These are phyloP conservation scores for Mormyrus iriodes DNA, from an alignment of 2,113 vertebrate species.

Conservation along the genomic window DNA sequence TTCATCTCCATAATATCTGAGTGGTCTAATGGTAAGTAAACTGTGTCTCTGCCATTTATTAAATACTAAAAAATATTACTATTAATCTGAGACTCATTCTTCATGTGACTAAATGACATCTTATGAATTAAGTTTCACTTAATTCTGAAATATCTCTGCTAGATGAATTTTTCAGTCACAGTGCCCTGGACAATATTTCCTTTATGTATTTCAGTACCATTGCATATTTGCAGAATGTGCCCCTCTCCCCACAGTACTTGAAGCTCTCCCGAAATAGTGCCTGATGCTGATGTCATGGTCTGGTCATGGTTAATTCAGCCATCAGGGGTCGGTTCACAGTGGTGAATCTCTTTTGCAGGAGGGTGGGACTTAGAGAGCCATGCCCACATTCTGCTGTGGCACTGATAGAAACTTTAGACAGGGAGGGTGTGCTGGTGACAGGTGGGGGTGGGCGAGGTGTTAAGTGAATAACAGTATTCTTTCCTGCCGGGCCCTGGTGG, in stretches of 20 bases:
- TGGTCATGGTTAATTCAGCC: neutral
- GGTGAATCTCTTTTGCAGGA: neutral
- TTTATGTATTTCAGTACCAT: neutral
- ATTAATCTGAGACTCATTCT: neutral
- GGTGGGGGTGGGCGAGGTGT: neutral
- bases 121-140: conserved; percentile 8
- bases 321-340: neutral
- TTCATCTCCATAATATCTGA: conserved; percentile 1
- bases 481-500: neutral
- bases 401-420: conserved; percentile 16
- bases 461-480: neutral
- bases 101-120: neutral
- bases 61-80: conserved; percentile 8
- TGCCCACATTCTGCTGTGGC: neutral
- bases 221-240: neutral
- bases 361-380: neutral
- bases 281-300: neutral
- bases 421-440: conserved; percentile 6
- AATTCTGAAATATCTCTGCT: neutral
- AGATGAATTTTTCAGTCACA: neutral
- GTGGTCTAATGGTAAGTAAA: neutral
- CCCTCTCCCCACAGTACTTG: neutral
- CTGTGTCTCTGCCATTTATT: neutral
- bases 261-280: neutral
- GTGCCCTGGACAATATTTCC: neutral